Evolutionary conservation across 2,888 invertebrate genomes (phyloP).

Genomic region (Meandrusa payeni): DNA sequence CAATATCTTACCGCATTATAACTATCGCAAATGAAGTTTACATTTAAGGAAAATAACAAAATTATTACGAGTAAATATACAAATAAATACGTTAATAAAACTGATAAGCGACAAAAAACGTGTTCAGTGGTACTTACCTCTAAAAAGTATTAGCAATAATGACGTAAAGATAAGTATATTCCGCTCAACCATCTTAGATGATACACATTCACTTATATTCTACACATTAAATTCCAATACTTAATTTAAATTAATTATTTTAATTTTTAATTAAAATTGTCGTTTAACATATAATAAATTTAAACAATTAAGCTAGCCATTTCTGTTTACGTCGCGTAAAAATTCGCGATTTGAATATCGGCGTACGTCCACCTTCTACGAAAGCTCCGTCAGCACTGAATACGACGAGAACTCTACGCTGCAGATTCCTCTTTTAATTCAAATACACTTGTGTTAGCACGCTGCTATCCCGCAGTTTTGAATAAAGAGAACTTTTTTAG

Average conservation of each 20-base stretch:
- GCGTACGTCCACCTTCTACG: slow-evolving; percentile 39
- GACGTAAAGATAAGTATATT: slow-evolving; percentile 43
- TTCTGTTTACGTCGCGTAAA: slow-evolving; percentile 10
- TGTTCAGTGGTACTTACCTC: slow-evolving; percentile 65
- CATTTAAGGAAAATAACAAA: too few species aligned
- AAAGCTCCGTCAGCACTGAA: slow-evolving; percentile 44
- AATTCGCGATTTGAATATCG: slow-evolving; percentile 13
- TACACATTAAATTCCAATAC: slow-evolving; percentile 36
- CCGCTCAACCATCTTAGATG: slow-evolving; percentile 46
- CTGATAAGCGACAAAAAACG: too few species aligned
- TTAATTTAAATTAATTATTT: not conserved
- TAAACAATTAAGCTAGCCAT: slow-evolving; percentile 13
- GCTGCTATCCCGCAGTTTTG: not conserved
- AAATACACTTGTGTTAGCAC: slow-evolving; percentile 1
- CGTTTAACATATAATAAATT: slow-evolving; percentile 15
- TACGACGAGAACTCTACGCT: slow-evolving; percentile 36
- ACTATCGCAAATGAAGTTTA: too few species aligned
- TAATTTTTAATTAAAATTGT: slow-evolving; percentile 14
- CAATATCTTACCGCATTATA: too few species aligned
- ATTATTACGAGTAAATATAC: too few species aligned
- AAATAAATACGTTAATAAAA: too few species aligned
- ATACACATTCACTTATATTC: slow-evolving; percentile 31
- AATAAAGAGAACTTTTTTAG: slow-evolving; percentile 5
- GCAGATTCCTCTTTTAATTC: slow-evolving; percentile 17
- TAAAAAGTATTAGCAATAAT: slow-evolving; percentile 53